Base-by-base conservation (phyloP, 2,888 invertebrate genomes). In the Heteropelma amictum region DNA sequence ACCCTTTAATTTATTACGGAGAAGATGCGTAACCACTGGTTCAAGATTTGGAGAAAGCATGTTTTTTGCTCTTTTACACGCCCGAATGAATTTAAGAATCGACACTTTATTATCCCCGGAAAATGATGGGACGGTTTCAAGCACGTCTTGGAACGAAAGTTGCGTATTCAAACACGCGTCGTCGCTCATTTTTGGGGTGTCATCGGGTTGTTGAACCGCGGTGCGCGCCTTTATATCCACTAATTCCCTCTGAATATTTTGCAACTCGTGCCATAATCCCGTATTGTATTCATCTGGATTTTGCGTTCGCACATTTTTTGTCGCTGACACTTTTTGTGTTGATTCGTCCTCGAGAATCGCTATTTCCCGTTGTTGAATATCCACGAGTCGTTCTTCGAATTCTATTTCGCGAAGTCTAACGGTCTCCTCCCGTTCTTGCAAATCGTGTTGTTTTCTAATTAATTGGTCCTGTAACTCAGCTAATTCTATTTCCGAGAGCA, bases 1-100 rank as follows among this genome's bases (percentile, higher is more conserved):
- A 3, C 63, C 65, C 1, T 26, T 30, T 3, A 76, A 28, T 28
- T 53, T 64, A 28, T 64, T 70, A 1, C 47, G 28, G 3, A 75
- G 8, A 0, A 63, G 12, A 12, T 28, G 51, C 6, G 40, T 42
- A 2, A 72, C 2, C 0, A 51, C 30, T 0, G 21, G n/a, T n/a
- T n/a, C n/a, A n/a, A n/a, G n/a, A n/a, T n/a, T n/a, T n/a, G n/a
- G n/a, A n/a, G n/a, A n/a, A 5, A 63, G 0, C 33, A 67, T 42
- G 2, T 45, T 28, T 1, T 26, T 26, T 0, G 68, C 56, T 1
- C 68, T 28, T 30, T 23, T 47, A 10, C 73, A 68, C 0, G 63
- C 68, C 1, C 68, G 45, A 5, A 14, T 12, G 7, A 68, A 73
- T 54, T 35, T 1, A 40, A 17, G n/a, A 63, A 7, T 1, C 56